A percentile compares a stretch with the other conserved stretches of the same genome.
Conservation (phyloP, 2,888 invertebrate genomes). For the Plutella xylostella region DNA sequence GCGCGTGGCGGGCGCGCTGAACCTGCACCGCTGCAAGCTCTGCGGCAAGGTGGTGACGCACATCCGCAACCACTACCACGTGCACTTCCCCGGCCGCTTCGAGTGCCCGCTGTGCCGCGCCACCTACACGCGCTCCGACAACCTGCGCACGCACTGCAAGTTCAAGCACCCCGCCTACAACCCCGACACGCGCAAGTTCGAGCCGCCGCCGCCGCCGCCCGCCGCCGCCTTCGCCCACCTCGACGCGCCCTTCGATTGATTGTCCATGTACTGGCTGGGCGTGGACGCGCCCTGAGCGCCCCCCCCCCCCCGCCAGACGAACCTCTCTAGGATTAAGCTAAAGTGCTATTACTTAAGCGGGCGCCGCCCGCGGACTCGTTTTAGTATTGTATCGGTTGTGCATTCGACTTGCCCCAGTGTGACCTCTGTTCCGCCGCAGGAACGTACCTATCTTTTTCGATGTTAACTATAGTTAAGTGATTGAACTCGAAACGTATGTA, state of each 20-base stretch:
- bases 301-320: conserved; percentile 26
- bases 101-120: conserved; percentile 92
- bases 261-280: conserved; percentile 56
- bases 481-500: conserved; percentile 49
- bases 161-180: conserved; percentile 91
- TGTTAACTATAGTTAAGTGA: conserved; percentile 34
- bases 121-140: conserved; percentile 92
- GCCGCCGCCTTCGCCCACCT: conserved; percentile 63
- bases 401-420: conserved; percentile 65
- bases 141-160: conserved; percentile 92
- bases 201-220: conserved; percentile 72
- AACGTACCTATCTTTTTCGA: conserved; percentile 47
- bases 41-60: conserved; percentile 95
- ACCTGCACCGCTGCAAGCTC: conserved; percentile 94
- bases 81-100: conserved; percentile 92
- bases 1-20: conserved; percentile 91
- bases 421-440: conserved; percentile 49
- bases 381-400: conserved; percentile 67
- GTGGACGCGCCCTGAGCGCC: conserved; percentile 51
- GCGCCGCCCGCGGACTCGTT: conserved; percentile 59
- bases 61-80: conserved; percentile 94
- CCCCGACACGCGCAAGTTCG: conserved; percentile 89
- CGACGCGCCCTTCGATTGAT: conserved; percentile 68
- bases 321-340: conserved; percentile 61
- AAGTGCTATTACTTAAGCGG: conserved; percentile 67